Percentiles rank a stretch among this genome's conserved stretches.
phyloP scores from a whole-genome alignment of 2,113 vertebrate species.

The Lepus timidus region DNA sequence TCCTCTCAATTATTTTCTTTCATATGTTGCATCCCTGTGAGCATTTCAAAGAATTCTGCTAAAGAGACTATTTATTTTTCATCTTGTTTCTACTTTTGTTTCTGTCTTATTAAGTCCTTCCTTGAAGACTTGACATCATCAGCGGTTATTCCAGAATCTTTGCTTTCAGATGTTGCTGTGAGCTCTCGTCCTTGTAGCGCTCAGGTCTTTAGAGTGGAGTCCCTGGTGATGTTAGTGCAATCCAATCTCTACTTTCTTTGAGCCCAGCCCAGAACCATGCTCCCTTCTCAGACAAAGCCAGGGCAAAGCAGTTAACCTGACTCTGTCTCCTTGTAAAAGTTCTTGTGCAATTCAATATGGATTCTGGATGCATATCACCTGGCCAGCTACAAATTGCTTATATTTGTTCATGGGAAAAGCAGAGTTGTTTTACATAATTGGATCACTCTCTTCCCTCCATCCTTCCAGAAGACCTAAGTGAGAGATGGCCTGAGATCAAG shows the following conservation, averaged over 20 bases:
- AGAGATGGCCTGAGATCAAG: background rate
- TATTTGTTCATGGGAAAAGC: background rate
- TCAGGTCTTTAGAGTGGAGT: background rate
- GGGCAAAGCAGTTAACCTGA: background rate
- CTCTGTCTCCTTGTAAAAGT: background rate
- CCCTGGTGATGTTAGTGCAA: accelerated
- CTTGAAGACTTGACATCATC: no score
- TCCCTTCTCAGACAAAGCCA: background rate
- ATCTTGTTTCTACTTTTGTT: background rate
- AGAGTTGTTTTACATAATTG: background rate
- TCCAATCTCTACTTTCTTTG: accelerated
- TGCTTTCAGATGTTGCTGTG: background rate
- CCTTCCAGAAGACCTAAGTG: background rate
- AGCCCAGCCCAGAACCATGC: background rate
- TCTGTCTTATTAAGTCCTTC: background rate
- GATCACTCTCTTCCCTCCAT: background rate
- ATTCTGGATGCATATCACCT: background rate
- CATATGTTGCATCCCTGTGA: background rate
- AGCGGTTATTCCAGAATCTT: background rate
- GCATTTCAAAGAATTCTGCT: background rate
- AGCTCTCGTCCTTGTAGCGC: background rate
- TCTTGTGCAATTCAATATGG: background rate
- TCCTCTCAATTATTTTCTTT: background rate
- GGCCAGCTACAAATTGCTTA: background rate
- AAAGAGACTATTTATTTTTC: background rate